phyloP scores from a whole-genome alignment of 1,140 invertebrate species.

The Mactra quadrangularis region DNA sequence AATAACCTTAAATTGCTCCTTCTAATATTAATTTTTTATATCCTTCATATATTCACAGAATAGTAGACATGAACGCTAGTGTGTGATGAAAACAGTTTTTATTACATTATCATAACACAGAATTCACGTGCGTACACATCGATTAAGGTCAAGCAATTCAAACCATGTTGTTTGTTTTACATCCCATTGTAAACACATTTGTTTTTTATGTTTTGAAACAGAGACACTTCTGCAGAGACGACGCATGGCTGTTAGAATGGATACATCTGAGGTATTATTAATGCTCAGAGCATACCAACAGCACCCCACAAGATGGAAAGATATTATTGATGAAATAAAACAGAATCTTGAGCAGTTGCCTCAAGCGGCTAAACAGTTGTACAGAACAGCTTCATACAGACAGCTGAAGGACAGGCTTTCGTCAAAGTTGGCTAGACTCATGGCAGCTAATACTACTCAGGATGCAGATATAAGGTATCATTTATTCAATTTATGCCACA shows the following conservation, averaged over 20 bases:
- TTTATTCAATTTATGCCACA: slow-evolving; percentile 2
- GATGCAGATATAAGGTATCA: slow-evolving; percentile 23
- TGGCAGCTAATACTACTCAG: neutral
- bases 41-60: no score
- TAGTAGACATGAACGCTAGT: no score
- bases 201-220: neutral
- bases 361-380: slow-evolving; percentile 2
- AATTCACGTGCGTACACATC: no score
- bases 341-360: slow-evolving; percentile 22
- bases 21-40: no score
- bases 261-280: neutral
- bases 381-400: neutral
- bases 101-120: no score
- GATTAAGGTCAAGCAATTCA: no score
- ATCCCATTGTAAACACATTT: no score
- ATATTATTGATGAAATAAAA: slow-evolving; percentile 11
- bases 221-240: neutral
- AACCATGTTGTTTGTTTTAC: no score
- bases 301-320: slow-evolving; percentile 13
- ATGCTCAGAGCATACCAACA: neutral
- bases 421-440: no score
- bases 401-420: neutral
- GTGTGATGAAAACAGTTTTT: no score
- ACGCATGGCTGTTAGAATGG: neutral
- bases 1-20: no score